These are phyloP conservation scores for Leptopterna dolabrata DNA, from an alignment of 2,888 invertebrate genomes.

Conservation along the genomic window DNA sequence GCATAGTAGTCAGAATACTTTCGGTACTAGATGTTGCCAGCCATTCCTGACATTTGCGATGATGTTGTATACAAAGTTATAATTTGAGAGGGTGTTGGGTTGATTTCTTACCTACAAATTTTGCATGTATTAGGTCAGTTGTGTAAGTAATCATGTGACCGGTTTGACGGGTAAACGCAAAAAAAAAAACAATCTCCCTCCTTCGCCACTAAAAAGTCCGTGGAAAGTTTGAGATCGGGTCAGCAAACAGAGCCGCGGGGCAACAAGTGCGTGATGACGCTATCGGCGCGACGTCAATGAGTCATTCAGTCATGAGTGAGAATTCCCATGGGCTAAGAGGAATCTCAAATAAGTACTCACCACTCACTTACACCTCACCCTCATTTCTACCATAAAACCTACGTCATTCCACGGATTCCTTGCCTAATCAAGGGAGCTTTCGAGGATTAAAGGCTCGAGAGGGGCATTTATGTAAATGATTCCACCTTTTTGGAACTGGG, in stretches of 20 bases:
- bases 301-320: not conserved
- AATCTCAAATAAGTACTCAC: not conserved
- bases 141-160: not conserved
- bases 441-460: not conserved
- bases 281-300: not conserved
- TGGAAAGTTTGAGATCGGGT: not conserved
- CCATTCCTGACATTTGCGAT: too few species aligned
- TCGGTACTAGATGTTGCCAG: too few species aligned
- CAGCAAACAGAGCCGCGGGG: not conserved
- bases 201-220: not conserved
- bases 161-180: not conserved
- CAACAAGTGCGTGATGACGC: not conserved
- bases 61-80: too few species aligned
- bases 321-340: not conserved
- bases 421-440: not conserved
- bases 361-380: not conserved
- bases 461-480: not conserved
- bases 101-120: not conserved
- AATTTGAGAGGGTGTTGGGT: too few species aligned
- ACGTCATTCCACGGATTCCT: not conserved
- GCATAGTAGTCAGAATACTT: too few species aligned
- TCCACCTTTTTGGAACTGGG: not conserved
- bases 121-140: not conserved
- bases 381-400: not conserved
- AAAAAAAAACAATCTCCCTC: not conserved